These are phyloP conservation scores for Philypnodon macrostomus DNA, from an alignment of 2,797 vertebrate species.

Conservation along the genomic window DNA sequence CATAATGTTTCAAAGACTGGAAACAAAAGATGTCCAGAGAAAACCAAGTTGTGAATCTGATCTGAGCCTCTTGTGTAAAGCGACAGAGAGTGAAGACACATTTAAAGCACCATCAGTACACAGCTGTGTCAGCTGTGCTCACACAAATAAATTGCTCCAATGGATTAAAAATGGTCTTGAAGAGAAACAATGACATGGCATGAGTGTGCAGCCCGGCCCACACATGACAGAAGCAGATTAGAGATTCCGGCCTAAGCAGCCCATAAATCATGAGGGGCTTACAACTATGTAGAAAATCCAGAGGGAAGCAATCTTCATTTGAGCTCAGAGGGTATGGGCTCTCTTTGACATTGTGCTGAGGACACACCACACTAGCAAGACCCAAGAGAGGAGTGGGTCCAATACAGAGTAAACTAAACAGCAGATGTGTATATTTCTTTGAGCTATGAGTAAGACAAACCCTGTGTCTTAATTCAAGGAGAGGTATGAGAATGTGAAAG, in stretches of 20 bases:
- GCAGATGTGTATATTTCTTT: too few relatives aligned
- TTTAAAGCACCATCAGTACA: slow-evolving; percentile 1
- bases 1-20: slow-evolving; percentile 8
- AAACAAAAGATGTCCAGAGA: neutral
- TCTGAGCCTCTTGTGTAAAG: slow-evolving; percentile 2
- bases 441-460: too few relatives aligned
- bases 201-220: slow-evolving; percentile 21
- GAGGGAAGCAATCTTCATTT: slow-evolving; percentile 61
- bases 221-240: slow-evolving; percentile 17
- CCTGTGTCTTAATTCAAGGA: neutral
- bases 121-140: slow-evolving; percentile 1
- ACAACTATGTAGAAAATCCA: slow-evolving; percentile 61
- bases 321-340: slow-evolving; percentile 21
- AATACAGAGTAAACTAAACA: too few relatives aligned
- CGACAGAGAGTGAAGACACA: neutral
- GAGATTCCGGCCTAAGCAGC: slow-evolving; percentile 34
- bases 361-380: slow-evolving; percentile 12
- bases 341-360: slow-evolving; percentile 51
- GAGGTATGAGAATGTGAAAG: slow-evolving; percentile 22
- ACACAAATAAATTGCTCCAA: slow-evolving; percentile 16
- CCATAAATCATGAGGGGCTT: slow-evolving; percentile 62
- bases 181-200: slow-evolving; percentile 34
- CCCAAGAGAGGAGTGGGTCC: too few relatives aligned
- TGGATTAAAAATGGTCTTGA: slow-evolving; percentile 18
- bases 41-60: neutral